Percentiles rank a stretch among this genome's conserved stretches.
Evolutionary conservation across 1,140 invertebrate species (phyloP).

Genomic region (Dermatophagoides farinae): DNA sequence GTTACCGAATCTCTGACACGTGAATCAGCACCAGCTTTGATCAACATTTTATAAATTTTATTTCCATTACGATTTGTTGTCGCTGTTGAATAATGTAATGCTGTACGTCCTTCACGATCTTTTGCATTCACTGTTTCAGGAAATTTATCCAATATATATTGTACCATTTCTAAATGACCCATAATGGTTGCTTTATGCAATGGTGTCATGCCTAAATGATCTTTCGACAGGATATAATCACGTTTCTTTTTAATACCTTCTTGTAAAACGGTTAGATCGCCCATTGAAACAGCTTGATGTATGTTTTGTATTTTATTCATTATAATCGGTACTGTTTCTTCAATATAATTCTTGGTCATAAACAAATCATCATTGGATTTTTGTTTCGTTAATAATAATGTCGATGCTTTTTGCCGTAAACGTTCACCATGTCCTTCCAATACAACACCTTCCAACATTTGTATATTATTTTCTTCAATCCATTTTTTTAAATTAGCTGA

Average conservation of each 20-base stretch:
- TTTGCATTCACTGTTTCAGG: conserved; percentile 42
- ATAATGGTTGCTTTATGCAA: conserved; percentile 47
- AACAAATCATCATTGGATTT: background rate
- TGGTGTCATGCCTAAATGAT: conserved; percentile 42
- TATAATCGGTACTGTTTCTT: conserved; percentile 63
- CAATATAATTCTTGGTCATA: conserved; percentile 25
- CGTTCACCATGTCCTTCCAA: conserved; percentile 62
- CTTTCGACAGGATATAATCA: conserved; percentile 43
- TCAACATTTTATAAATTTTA: conserved; percentile 42
- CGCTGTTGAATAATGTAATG: conserved; percentile 70
- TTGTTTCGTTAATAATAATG: background rate
- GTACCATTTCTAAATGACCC: conserved; percentile 44
- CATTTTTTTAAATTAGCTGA: conserved; percentile 61
- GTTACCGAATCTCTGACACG: conserved; percentile 25
- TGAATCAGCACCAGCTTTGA: conserved; percentile 52
- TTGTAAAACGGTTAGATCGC: conserved; percentile 18
- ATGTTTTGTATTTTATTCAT: conserved; percentile 32
- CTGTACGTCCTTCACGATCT: conserved; percentile 60
- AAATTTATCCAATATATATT: conserved; percentile 43
- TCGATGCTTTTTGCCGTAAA: conserved; percentile 6
- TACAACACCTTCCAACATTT: conserved; percentile 54
- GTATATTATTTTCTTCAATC: conserved; percentile 69
- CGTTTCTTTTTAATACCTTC: conserved; percentile 23
- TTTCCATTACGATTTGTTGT: conserved; percentile 28
- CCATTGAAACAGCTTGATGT: conserved; percentile 19